Conservation (phyloP, 2,113 vertebrate genomes). For the Actenoides hombroni region DNA sequence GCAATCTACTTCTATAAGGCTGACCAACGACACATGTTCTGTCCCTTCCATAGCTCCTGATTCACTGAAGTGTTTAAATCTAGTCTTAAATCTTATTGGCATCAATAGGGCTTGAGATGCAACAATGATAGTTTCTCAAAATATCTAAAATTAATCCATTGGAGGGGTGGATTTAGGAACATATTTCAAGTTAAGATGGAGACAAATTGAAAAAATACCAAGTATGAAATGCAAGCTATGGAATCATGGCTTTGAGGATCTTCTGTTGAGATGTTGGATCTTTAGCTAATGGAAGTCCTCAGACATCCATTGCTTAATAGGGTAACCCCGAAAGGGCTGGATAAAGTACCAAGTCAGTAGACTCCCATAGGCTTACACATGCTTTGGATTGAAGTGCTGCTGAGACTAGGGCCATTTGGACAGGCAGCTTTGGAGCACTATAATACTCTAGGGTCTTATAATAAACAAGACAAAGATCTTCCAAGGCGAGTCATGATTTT, state of each 20-base stretch:
- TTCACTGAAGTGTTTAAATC: not conserved
- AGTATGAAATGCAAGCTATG: not conserved
- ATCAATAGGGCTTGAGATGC: not conserved
- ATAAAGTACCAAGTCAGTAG: not conserved
- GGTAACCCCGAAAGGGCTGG: not conserved
- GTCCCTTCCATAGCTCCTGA: not conserved
- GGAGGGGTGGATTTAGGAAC: not conserved
- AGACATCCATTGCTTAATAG: not conserved
- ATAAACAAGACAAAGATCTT: not conserved
- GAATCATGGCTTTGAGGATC: not conserved
- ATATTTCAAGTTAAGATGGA: not conserved
- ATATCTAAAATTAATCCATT: not conserved
- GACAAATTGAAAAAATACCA: not conserved
- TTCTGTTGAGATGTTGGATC: not conserved
- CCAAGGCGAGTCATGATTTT: not conserved
- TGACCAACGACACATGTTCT: fast-evolving
- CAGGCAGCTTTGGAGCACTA: not conserved
- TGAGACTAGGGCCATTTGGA: not conserved
- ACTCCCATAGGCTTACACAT: not conserved
- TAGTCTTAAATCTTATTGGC: not conserved
- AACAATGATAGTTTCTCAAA: not conserved
- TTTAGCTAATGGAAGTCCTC: not conserved
- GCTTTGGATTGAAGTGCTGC: not conserved
- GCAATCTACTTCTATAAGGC: not conserved
- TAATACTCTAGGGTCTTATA: not conserved